Percentiles rank a stretch among this genome's conserved stretches.
Conservation (phyloP, 2,797 vertebrate genomes). For the Acropternis orthonyx region DNA sequence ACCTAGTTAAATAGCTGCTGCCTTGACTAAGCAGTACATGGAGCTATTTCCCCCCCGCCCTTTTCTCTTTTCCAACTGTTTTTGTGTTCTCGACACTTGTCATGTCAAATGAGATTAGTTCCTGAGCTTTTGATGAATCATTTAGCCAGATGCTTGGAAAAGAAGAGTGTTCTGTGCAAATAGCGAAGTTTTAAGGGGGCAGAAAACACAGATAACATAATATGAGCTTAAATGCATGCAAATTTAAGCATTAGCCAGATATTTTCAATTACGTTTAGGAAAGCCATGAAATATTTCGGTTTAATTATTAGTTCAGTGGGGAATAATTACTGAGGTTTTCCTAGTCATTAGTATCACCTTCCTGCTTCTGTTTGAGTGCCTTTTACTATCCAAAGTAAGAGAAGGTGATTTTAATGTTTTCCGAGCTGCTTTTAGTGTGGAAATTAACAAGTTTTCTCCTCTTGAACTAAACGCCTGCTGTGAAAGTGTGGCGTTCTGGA, state of each 20-base stretch:
- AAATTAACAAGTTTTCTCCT: background rate
- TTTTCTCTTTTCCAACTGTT: background rate
- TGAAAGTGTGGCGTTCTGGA: background rate
- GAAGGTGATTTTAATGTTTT: background rate
- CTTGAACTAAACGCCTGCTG: background rate
- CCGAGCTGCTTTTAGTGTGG: background rate
- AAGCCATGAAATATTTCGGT: background rate
- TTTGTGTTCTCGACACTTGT: background rate
- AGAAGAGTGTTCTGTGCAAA: background rate
- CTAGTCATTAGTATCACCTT: background rate
- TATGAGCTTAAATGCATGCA: background rate
- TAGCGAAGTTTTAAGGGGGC: background rate
- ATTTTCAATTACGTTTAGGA: background rate
- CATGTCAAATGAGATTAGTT: background rate
- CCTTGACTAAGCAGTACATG: background rate
- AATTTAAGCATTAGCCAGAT: background rate
- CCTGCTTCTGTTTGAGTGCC: background rate
- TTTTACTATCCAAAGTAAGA: background rate
- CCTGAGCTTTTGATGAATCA: background rate
- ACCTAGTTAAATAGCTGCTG: constrained; percentile 14
- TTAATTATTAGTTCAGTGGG: background rate
- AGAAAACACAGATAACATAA: background rate
- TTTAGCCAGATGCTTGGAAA: background rate
- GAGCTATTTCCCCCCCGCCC: background rate
- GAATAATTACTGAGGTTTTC: no score